Evolutionary conservation across 2,888 invertebrate genomes (phyloP).

Genomic region (Aphidius colemani): DNA sequence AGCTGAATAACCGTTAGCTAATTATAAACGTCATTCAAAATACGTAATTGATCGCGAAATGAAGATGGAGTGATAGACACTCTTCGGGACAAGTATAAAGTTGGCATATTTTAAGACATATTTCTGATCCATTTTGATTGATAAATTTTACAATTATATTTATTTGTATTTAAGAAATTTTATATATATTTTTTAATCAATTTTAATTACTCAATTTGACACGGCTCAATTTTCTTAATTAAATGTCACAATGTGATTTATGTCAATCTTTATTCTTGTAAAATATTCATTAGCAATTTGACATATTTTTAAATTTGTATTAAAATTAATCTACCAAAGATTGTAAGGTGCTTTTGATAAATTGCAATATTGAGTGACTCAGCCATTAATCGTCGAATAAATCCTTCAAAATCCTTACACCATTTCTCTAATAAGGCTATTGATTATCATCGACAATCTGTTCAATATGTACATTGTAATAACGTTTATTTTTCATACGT

Average conservation of each 20-base stretch:
- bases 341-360: slow-evolving; percentile 34
- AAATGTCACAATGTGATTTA: not conserved
- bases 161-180: too few relatives aligned
- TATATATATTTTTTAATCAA: slow-evolving; percentile 14
- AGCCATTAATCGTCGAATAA: slow-evolving; percentile 45
- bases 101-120: not conserved
- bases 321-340: not conserved
- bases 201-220: slow-evolving; percentile 11
- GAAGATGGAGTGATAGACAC: slow-evolving; percentile 33
- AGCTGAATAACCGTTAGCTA: slow-evolving; percentile 38
- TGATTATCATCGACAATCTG: too few relatives aligned
- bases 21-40: slow-evolving; percentile 43
- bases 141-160: slow-evolving; percentile 5
- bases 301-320: not conserved
- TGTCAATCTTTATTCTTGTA: slow-evolving; percentile 3
- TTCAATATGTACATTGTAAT: too few relatives aligned
- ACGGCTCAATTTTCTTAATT: too few relatives aligned
- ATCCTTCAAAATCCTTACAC: slow-evolving; percentile 23
- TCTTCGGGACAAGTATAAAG: slow-evolving; percentile 9
- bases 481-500: too few relatives aligned
- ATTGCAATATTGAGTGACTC: slow-evolving; percentile 47
- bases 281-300: not conserved
- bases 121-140: slow-evolving; percentile 8
- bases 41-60: slow-evolving; percentile 40
- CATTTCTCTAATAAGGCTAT: too few relatives aligned